Conservation (phyloP, 2,797 vertebrate species). For the Acanthopagrus latus region DNA sequence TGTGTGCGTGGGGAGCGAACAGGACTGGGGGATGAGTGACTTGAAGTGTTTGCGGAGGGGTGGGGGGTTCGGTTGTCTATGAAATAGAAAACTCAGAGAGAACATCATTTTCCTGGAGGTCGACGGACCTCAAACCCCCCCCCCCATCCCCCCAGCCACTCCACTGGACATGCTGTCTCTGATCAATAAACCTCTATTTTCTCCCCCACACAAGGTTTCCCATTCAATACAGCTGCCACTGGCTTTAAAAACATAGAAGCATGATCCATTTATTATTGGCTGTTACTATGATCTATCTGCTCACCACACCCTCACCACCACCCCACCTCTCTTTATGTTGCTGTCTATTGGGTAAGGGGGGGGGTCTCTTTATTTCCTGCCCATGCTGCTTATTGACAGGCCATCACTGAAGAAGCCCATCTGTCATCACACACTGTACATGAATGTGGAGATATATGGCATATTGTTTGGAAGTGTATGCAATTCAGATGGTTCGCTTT, state of each 20-base stretch:
- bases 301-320: slow-evolving; percentile 66
- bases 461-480: slow-evolving; percentile 60
- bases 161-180: slow-evolving; percentile 80
- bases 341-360: slow-evolving; percentile 79
- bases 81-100: slow-evolving; percentile 79
- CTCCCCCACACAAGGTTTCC: slow-evolving; percentile 86
- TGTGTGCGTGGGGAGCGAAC: slow-evolving; percentile 16
- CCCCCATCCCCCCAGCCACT: slow-evolving; percentile 38
- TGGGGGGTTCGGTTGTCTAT: slow-evolving; percentile 65
- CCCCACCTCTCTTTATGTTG: slow-evolving; percentile 77
- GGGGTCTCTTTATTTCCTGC: slow-evolving; percentile 79
- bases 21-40: slow-evolving; percentile 32
- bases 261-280: slow-evolving; percentile 90
- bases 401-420: slow-evolving; percentile 73
- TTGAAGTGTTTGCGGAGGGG: slow-evolving; percentile 33
- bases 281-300: slow-evolving; percentile 86
- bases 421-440: slow-evolving; percentile 72
- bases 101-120: slow-evolving; percentile 85
- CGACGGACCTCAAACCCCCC: slow-evolving; percentile 66
- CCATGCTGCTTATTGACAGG: slow-evolving; percentile 84
- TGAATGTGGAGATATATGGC: slow-evolving; percentile 65
- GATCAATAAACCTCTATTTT: slow-evolving; percentile 88
- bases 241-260: slow-evolving; percentile 86
- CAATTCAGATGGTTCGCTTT: slow-evolving; percentile 48
- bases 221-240: slow-evolving; percentile 86